A percentile compares a stretch with the other conserved stretches of the same genome.
Evolutionary conservation across 1,140 invertebrate genomes (phyloP).

Genomic region (Thaumetopoea pityocampa): DNA sequence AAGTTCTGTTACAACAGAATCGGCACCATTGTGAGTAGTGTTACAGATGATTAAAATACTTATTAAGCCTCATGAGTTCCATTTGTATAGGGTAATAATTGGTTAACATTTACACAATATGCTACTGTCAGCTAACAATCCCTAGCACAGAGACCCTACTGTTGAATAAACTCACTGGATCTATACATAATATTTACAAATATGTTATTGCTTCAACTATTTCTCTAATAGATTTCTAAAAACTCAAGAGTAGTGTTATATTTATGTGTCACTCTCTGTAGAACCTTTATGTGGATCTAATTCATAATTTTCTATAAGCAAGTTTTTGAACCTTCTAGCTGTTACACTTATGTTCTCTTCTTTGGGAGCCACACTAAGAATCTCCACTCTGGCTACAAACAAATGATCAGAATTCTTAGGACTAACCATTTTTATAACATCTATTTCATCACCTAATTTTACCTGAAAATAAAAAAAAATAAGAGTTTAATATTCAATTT

Average conservation of each 20-base stretch:
- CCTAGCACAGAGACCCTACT: too few species aligned
- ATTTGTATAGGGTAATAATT: too few species aligned
- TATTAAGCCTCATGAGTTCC: too few species aligned
- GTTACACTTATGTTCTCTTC: conserved; percentile 72
- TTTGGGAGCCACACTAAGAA: conserved; percentile 67
- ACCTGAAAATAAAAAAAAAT: conserved; percentile 52
- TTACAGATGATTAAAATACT: too few species aligned
- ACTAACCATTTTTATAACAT: conserved; percentile 78
- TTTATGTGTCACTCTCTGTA: conserved; percentile 31
- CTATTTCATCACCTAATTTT: conserved; percentile 79
- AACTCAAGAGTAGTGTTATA: background rate
- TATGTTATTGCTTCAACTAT: too few species aligned
- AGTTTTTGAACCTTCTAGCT: conserved; percentile 77
- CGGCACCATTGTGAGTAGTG: too few species aligned
- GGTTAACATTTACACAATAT: too few species aligned
- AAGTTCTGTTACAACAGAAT: too few species aligned
- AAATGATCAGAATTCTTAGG: conserved; percentile 78
- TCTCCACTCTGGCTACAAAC: conserved; percentile 77
- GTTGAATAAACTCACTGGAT: too few species aligned
- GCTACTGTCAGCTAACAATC: too few species aligned
- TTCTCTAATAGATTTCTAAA: too few species aligned
- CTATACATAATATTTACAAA: too few species aligned
- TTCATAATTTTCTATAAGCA: conserved; percentile 80
- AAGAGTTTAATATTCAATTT: conserved; percentile 6
- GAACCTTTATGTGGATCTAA: conserved; percentile 48